A percentile compares a stretch with the other conserved stretches of the same genome.
Evolutionary conservation across 53 echinoderm and acorn worm genomes (phyloP).

Genomic region (Crossaster papposus): DNA sequence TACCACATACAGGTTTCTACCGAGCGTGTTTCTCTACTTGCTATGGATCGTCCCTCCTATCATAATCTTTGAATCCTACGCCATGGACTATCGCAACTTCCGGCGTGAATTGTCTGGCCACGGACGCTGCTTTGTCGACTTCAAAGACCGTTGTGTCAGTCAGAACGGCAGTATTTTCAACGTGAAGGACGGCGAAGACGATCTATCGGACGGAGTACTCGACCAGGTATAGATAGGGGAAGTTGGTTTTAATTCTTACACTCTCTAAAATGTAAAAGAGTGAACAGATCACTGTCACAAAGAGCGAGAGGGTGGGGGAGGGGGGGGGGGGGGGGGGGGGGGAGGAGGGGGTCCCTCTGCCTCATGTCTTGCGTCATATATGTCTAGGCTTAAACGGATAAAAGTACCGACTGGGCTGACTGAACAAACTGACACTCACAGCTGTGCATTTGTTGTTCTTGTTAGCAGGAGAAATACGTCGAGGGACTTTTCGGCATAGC

Average conservation of each 20-base stretch:
- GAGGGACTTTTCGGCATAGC: no score
- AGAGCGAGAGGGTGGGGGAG: no score
- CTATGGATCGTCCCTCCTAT: conserved; percentile 75
- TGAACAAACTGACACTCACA: background rate
- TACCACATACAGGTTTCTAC: conserved; percentile 79
- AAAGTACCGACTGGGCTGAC: background rate
- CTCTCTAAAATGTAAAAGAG: background rate
- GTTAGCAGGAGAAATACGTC: no score
- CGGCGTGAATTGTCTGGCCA: conserved; percentile 13
- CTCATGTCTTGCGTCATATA: no score
- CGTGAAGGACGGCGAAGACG: background rate
- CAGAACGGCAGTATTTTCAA: conserved; percentile 20
- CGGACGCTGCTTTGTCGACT: conserved; percentile 28
- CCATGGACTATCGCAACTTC: conserved; percentile 63
- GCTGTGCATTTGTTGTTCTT: no score
- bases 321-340: no score
- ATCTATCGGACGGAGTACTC: conserved; percentile 27
- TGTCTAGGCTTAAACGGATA: no score
- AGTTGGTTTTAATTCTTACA: no score
- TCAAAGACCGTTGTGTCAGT: conserved; percentile 23
- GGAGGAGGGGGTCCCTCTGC: no score
- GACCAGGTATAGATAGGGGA: background rate
- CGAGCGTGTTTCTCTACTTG: conserved; percentile 85
- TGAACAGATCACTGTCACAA: no score
- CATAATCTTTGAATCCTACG: conserved; percentile 63